These are phyloP conservation scores for Porites cylindrica DNA, from an alignment of 92 coral and sea anemone species.

Conservation along the genomic window DNA sequence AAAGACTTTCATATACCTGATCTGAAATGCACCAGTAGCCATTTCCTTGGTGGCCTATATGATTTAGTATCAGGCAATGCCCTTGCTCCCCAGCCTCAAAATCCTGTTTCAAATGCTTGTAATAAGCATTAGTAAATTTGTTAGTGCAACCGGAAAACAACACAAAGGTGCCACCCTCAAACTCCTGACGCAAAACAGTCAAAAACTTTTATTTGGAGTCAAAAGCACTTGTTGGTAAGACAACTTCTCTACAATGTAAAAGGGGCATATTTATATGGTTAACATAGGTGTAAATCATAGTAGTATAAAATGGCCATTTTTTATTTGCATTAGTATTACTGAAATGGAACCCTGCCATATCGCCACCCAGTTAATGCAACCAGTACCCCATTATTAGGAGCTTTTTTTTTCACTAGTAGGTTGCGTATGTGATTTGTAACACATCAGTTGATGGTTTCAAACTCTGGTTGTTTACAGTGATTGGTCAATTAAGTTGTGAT, in stretches of 20 bases:
- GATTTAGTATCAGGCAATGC: background rate
- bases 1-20: background rate
- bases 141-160: background rate
- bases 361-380: too few species aligned
- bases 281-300: too few species aligned
- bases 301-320: too few species aligned
- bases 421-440: too few species aligned
- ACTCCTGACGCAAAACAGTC: background rate
- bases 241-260: background rate
- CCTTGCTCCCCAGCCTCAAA: background rate
- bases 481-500: too few species aligned
- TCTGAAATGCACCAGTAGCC: slow-evolving; percentile 14
- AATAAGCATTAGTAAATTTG: background rate
- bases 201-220: slow-evolving; percentile 3
- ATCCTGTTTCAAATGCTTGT: slow-evolving; percentile 1
- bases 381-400: too few species aligned
- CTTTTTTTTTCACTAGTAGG: too few species aligned
- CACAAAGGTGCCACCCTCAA: slow-evolving; percentile 10
- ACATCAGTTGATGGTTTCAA: too few species aligned
- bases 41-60: background rate
- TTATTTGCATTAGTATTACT: too few species aligned
- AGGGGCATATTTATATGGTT: too few species aligned
- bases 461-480: too few species aligned
- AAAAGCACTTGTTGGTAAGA: background rate
- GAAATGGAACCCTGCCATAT: too few species aligned